These are phyloP conservation scores for Eubucco bourcierii DNA, from an alignment of 2,113 vertebrate genomes.

Conservation along the genomic window DNA sequence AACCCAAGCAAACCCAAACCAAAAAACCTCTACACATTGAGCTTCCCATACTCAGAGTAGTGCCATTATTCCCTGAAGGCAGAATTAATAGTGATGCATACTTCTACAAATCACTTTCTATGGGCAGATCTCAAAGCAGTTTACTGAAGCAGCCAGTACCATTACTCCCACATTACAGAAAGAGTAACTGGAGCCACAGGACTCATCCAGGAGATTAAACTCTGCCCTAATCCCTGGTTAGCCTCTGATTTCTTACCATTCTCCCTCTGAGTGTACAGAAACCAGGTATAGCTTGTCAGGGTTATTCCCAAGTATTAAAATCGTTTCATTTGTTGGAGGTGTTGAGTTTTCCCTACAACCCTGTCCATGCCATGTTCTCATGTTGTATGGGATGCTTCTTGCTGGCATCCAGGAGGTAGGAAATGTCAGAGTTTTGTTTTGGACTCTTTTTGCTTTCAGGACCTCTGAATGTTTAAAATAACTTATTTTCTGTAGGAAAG, in stretches of 20 bases:
- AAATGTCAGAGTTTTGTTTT: not conserved
- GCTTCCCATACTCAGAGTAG: not conserved
- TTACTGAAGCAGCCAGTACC: not conserved
- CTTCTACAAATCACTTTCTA: constrained; percentile 3
- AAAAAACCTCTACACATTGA: not conserved
- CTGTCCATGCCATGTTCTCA: not conserved
- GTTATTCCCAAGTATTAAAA: not conserved
- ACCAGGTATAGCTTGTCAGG: not conserved
- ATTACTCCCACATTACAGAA: not conserved
- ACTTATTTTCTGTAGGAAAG: not conserved
- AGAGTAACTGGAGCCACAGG: not conserved
- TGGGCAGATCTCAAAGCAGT: not conserved
- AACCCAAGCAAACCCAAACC: no score
- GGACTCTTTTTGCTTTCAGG: not conserved
- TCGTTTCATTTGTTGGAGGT: not conserved
- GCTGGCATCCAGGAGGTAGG: not conserved
- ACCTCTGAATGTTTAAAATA: not conserved
- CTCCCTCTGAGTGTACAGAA: not conserved
- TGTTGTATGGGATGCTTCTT: not conserved
- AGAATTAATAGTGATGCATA: not conserved
- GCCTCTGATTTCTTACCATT: not conserved
- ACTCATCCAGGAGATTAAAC: not conserved
- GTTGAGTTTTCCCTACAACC: not conserved
- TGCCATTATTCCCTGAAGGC: not conserved
- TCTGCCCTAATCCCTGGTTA: not conserved